Evolutionary conservation across 1,140 invertebrate species (phyloP), one percentile per base, ranked within the genome.

Genomic region (Drosophila sp.): DNA sequence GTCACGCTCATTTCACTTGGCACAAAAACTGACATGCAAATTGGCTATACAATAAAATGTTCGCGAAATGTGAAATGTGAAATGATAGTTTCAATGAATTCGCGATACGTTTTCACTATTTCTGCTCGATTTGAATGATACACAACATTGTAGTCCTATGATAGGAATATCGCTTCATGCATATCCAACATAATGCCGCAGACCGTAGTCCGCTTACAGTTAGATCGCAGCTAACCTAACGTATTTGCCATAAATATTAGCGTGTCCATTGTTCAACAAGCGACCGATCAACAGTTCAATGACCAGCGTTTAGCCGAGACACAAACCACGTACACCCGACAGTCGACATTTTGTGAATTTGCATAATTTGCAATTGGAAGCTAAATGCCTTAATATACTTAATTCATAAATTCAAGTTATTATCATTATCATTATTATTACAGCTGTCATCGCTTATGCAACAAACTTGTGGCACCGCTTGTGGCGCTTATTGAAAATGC

Each of bases 291-390:
- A 43, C 41, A 43, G 80, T 76, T 83, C 80, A 84, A 58, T 83
- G 80, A 83, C 80, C 80, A 72, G 13, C 16, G 18, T 13, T 54
- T 45, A 62, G 72, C 75, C 45, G n/a, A 76, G 64, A 51, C 72
- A 58, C 78, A 25, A 59, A 54, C 69, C 46, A 8, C 45, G 5
- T 21, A 21, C 21, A 21, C 21, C 21, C 21, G 21, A 21, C n/a
- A 9, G 32, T 34, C 7, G 27, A 29, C 4, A 67, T 53, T 61
- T 71, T 57, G 70, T 61, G 76, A 86, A 86, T 86, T 80, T 84
- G 70, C 81, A 74, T 86, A 84, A 86, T 86, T 78, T 76, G 64
- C 77, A 77, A 84, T 86, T 86, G 69, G 61, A 57, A 63, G 54
- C 67, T 70, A 70, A 82, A 54, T 34, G 53, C 54, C 72, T 76